These are phyloP conservation scores for Hippocampus zosterae DNA, from an alignment of 2,113 vertebrate genomes.

Conservation along the genomic window DNA sequence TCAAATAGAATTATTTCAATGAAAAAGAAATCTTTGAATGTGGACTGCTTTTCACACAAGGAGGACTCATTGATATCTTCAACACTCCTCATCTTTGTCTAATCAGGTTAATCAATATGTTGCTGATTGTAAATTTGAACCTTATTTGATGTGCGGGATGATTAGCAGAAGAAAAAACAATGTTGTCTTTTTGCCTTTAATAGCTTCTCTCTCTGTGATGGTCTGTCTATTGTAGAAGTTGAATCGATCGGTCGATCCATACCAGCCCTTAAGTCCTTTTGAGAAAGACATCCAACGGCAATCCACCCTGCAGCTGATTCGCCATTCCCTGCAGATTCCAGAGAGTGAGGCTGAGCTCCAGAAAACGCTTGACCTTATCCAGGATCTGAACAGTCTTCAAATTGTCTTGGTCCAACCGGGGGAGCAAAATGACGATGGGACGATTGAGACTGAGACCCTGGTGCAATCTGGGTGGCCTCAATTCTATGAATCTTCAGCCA, in stretches of 20 bases:
- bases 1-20: too few species aligned
- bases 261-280: slow-evolving; percentile 71
- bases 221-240: slow-evolving; percentile 24
- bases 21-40: background rate
- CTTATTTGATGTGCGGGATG: background rate
- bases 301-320: slow-evolving; percentile 85
- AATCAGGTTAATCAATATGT: background rate
- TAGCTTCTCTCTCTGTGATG: background rate
- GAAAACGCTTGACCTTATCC: slow-evolving; percentile 85
- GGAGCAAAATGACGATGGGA: slow-evolving; percentile 36
- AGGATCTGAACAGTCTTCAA: slow-evolving; percentile 87
- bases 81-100: background rate
- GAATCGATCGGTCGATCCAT: slow-evolving; percentile 70
- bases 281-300: slow-evolving; percentile 89
- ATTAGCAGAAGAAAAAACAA: background rate
- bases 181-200: background rate
- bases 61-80: background rate
- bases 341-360: slow-evolving; percentile 88
- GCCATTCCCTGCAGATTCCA: slow-evolving; percentile 83
- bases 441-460: slow-evolving; percentile 50
- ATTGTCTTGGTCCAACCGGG: slow-evolving; percentile 80
- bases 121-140: background rate
- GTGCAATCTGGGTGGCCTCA: slow-evolving; percentile 89
- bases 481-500: slow-evolving; percentile 85
- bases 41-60: background rate